These are phyloP conservation scores for Spisula solida DNA, from an alignment of 2,888 invertebrate species.

Conservation along the genomic window DNA sequence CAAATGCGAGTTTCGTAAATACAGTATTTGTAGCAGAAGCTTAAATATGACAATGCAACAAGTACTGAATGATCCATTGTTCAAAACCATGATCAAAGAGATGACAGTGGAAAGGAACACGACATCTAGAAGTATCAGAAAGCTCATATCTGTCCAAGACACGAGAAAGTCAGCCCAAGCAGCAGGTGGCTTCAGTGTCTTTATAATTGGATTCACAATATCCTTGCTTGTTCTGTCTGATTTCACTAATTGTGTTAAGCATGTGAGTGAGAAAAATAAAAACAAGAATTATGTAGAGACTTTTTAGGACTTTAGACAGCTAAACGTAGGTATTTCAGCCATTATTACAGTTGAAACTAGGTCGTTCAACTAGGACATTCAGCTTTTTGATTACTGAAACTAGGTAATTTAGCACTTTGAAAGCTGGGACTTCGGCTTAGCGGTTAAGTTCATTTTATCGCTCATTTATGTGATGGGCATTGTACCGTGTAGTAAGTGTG, in stretches of 20 bases:
- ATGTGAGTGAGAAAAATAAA: background rate
- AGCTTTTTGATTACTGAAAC: too few relatives aligned
- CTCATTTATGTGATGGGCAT: too few relatives aligned
- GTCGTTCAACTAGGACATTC: too few relatives aligned
- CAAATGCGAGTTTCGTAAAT: background rate
- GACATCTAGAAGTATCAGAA: constrained; percentile 20
- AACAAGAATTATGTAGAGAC: background rate
- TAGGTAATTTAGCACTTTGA: too few relatives aligned
- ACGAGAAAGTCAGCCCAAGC: constrained; percentile 21
- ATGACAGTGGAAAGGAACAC: constrained; percentile 35
- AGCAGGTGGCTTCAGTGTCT: constrained; percentile 17
- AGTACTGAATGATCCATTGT: background rate
- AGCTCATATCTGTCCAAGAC: constrained; percentile 27
- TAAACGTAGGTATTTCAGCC: too few relatives aligned
- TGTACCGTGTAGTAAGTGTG: too few relatives aligned
- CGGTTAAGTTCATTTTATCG: too few relatives aligned
- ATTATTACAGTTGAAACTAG: too few relatives aligned
- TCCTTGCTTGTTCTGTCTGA: constrained; percentile 9
- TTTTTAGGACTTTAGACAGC: background rate
- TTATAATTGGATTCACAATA: background rate
- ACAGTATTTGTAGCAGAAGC: constrained; percentile 28
- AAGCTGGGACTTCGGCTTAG: too few relatives aligned
- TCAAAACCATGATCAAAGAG: constrained; percentile 33
- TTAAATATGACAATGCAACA: background rate
- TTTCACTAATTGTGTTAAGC: background rate